A percentile compares a stretch with the other conserved stretches of the same genome.
These are phyloP conservation scores for Paratilapia polleni DNA, from an alignment of 2,113 vertebrate genomes.

Conservation along the genomic window DNA sequence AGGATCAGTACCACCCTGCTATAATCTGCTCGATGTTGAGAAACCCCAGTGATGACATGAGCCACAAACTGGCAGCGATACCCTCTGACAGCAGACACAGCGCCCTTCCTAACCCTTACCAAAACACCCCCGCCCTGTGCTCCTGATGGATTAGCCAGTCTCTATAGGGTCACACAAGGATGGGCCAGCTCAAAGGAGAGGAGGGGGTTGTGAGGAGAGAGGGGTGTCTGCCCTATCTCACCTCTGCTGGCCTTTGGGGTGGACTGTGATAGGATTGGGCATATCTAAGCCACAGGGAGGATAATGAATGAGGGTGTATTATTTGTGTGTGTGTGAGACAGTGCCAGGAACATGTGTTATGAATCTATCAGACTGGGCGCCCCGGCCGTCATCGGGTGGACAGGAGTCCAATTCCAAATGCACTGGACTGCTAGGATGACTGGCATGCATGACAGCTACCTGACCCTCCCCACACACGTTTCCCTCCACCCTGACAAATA, in stretches of 20 bases:
- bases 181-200: conserved; percentile 51
- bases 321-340: conserved; percentile 69
- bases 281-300: conserved; percentile 45
- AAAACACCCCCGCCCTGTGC: conserved; percentile 26
- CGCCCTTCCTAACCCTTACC: conserved; percentile 45
- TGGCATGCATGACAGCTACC: conserved; percentile 75
- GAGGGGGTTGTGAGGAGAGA: conserved; percentile 26
- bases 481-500: conserved; percentile 2
- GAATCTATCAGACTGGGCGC: conserved; percentile 69
- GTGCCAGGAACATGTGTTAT: conserved; percentile 81
- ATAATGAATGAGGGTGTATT: conserved; percentile 63
- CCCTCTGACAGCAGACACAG: conserved; percentile 62
- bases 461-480: conserved; percentile 69
- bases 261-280: conserved; percentile 61
- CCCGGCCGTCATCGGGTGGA: conserved; percentile 43
- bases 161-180: conserved; percentile 66
- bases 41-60: conserved; percentile 56
- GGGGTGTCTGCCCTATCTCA: conserved; percentile 65
- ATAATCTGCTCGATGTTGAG: conserved; percentile 51
- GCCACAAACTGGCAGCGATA: conserved; percentile 59
- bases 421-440: conserved; percentile 43
- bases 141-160: conserved; percentile 73
- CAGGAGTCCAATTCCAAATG: conserved; percentile 50
- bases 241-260: conserved; percentile 68
- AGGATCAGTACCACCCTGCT: conserved; percentile 4